phyloP scores from a whole-genome alignment of 1,140 invertebrate species.

The Battus philenor region DNA sequence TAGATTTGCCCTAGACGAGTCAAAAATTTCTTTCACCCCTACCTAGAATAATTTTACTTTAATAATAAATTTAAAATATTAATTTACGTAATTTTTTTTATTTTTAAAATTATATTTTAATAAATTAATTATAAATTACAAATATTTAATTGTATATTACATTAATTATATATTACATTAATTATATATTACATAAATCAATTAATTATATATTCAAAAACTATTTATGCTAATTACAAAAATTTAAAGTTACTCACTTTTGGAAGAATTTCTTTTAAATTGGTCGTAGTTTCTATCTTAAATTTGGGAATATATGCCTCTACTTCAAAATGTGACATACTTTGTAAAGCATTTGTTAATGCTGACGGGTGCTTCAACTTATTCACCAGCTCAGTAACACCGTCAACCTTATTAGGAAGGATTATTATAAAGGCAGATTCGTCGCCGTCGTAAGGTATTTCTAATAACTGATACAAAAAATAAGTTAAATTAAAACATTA shows the following conservation, averaged over 20 bases:
- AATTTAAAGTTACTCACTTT: conserved; percentile 51
- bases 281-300: conserved; percentile 55
- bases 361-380: conserved; percentile 37
- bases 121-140: too few species aligned
- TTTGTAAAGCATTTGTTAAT: conserved; percentile 27
- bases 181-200: too few species aligned
- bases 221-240: too few species aligned
- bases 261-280: conserved; percentile 43
- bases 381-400: conserved; percentile 33
- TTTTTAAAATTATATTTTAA: too few species aligned
- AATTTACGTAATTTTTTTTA: too few species aligned
- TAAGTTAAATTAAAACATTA: neutral
- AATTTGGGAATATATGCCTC: conserved; percentile 48
- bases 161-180: too few species aligned
- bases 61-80: too few species aligned
- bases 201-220: neutral
- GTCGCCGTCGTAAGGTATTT: conserved; percentile 48
- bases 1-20: neutral
- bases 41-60: too few species aligned
- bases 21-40: neutral
- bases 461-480: conserved; percentile 50
- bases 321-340: conserved; percentile 35
- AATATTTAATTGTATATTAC: neutral
- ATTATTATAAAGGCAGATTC: conserved; percentile 45
- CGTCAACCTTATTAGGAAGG: conserved; percentile 48